Conservation (phyloP, 2,113 vertebrate genomes). For the Lathamus discolor region DNA sequence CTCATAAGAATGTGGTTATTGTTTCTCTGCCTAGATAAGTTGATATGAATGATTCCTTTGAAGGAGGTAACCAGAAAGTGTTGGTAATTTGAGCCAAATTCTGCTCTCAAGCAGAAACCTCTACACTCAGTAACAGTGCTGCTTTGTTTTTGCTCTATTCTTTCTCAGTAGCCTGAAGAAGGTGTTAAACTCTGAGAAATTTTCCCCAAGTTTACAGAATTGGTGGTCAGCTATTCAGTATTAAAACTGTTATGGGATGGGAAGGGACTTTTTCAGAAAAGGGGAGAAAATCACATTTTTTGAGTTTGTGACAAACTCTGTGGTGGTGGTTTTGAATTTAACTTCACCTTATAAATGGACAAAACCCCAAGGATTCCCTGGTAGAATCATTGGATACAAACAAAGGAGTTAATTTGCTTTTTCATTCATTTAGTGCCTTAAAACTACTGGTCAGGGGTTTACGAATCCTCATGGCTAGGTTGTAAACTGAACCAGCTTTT, state of each 20-base stretch:
- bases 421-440: neutral
- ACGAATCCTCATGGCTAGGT: neutral
- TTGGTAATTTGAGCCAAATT: neutral
- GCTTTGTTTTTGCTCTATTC: neutral
- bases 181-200: neutral
- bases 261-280: neutral
- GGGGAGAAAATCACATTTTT: neutral
- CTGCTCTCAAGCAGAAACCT: neutral
- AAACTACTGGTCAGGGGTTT: neutral
- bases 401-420: neutral
- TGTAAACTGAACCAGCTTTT: neutral
- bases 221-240: neutral
- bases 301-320: neutral
- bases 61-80: neutral
- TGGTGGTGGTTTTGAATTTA: neutral
- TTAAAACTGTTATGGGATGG: neutral
- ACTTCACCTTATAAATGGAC: neutral
- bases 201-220: neutral
- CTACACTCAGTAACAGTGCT: neutral
- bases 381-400: neutral
- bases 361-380: neutral
- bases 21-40: conserved; percentile 25
- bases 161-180: neutral
- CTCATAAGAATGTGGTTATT: conserved; percentile 13
- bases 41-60: conserved; percentile 18